Evolutionary conservation across 2,888 invertebrate species (phyloP), one percentile per base, ranked within the genome.

Genomic region (Drosophila pegasa): DNA sequence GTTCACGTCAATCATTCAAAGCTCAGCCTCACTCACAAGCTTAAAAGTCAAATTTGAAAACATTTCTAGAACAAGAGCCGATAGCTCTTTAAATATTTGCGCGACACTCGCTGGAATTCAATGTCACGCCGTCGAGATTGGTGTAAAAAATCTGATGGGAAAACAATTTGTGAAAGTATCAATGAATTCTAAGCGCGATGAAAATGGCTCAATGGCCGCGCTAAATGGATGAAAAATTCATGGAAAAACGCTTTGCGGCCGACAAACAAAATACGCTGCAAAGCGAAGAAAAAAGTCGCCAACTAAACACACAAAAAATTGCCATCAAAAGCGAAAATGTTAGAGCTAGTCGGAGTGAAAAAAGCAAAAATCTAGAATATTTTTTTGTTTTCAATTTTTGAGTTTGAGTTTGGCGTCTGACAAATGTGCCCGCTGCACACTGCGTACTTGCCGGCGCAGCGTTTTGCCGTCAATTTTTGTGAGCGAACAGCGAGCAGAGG

Each of bases 211-310:
- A 79, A 82, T 83, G 60, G 68, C 65, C 54, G 20, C 74, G 71
- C 74, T 87, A 82, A 86, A 87, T 79, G 83, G 65, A 72, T 83
- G 83, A 83, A 83, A 83, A 88, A 83, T 88, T 62, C 88, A 83
- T 88, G 54, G 71, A 67, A 83, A 88, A 83, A 43, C 83, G 88
- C 63, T 83, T 87, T 71, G 86, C 62, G 88, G 83, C 77, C 63
- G 58, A 56, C 78, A 78, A 69, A 73, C 66, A 70, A 55, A 76
- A 76, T 55, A 57, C 55, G 55, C 51, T 59, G 57, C 56, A 75
- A 75, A 78, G 61, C 35, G 20, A 22, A 25, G 71, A 56, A 37
- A 60, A 48, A 40, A 31, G n/a, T 16, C 8, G 3, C 40, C 51
- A 50, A 58, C 61, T 37, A 47, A 50, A 60, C 58, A 29, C 37